Evolutionary conservation across 2,113 vertebrate species (phyloP).

Genomic region (Carassius gibelio): DNA sequence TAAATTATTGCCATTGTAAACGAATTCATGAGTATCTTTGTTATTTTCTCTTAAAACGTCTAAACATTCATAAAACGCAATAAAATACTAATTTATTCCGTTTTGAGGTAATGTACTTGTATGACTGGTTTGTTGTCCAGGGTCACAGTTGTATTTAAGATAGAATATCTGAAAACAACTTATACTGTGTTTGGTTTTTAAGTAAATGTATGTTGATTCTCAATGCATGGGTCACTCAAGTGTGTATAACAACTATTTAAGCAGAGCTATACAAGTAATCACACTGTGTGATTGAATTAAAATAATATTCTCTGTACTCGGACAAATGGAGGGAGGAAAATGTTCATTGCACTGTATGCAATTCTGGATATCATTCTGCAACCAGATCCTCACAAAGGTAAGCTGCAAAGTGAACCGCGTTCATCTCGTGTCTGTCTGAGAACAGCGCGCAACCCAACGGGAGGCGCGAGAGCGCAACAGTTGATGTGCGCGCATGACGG

Average conservation of each 20-base stretch:
- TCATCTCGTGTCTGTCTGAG: background rate
- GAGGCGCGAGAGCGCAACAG: constrained; percentile 30
- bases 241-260: background rate
- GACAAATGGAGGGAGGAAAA: background rate
- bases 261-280: background rate
- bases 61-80: background rate
- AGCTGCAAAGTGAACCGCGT: background rate
- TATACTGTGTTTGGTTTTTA: background rate
- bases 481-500: constrained; percentile 14
- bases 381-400: background rate
- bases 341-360: background rate
- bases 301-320: background rate
- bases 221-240: background rate
- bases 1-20: background rate
- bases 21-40: background rate
- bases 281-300: background rate
- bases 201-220: background rate
- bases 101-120: no score
- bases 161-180: background rate
- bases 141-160: background rate
- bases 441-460: background rate
- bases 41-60: background rate
- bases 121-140: no score
- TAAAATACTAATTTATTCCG: no score
- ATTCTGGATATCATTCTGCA: background rate